A percentile compares a stretch with the other conserved stretches of the same genome.
Conservation (phyloP, 2,113 vertebrate genomes). For the Callocephalon fimbriatum region DNA sequence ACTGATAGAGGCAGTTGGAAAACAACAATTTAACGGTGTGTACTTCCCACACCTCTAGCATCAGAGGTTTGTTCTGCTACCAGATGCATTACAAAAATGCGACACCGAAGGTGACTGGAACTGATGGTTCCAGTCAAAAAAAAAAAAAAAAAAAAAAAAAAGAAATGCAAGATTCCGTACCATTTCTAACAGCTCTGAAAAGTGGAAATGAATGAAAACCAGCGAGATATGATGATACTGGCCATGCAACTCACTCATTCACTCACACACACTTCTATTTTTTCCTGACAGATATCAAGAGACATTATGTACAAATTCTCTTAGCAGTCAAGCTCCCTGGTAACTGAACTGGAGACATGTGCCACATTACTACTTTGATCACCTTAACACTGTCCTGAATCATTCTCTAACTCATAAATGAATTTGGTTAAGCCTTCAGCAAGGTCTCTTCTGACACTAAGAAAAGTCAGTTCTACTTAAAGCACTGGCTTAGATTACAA, state of each 20-base stretch:
- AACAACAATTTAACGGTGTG: not conserved
- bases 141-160: not conserved
- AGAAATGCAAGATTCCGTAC: rapidly evolving
- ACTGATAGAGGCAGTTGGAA: not conserved
- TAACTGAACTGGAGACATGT: not conserved
- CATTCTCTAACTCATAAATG: not conserved
- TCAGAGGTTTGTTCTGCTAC: not conserved
- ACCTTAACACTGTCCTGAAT: not conserved
- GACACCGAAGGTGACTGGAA: not conserved
- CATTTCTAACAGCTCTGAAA: not conserved
- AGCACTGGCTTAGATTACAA: not conserved
- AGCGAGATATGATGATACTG: not conserved
- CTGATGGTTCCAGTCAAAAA: not conserved
- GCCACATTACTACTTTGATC: not conserved
- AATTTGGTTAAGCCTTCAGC: not conserved
- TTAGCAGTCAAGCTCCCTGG: not conserved
- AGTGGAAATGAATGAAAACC: not conserved
- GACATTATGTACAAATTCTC: not conserved
- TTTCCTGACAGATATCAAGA: not conserved
- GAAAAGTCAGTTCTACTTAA: not conserved
- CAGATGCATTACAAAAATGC: not conserved
- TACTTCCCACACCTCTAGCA: not conserved
- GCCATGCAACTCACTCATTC: not conserved
- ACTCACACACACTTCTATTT: not conserved
- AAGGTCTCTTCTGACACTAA: not conserved